These are phyloP conservation scores for Manis javanica DNA, from an alignment of 2,797 vertebrate genomes.

Conservation along the genomic window DNA sequence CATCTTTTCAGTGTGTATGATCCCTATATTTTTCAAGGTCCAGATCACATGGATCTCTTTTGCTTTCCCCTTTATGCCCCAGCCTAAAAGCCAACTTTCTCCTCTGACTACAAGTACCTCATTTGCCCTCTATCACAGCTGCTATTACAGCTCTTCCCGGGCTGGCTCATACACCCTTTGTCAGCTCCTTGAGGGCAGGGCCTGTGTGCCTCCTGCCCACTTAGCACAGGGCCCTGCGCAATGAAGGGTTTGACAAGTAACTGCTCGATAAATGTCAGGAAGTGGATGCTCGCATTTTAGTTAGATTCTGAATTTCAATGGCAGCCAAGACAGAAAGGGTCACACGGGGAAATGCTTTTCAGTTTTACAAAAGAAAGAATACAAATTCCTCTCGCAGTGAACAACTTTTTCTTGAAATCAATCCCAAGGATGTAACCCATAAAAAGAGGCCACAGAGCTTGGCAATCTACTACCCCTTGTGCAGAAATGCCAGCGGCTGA, in stretches of 20 bases:
- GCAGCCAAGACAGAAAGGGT: slow-evolving; percentile 8
- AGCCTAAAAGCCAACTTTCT: not conserved
- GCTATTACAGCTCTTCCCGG: not conserved
- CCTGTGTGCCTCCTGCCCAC: not conserved
- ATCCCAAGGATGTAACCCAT: not conserved
- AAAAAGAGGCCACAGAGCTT: not conserved
- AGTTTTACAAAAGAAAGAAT: slow-evolving; percentile 27
- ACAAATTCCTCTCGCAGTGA: not conserved
- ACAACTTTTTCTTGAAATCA: slow-evolving; percentile 38
- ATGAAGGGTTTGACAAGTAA: not conserved
- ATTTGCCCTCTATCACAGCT: not conserved
- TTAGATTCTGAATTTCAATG: slow-evolving; percentile 8
- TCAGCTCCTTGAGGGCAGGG: not conserved
- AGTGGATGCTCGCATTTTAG: not conserved
- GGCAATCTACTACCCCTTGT: not conserved
- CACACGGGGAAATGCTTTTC: not conserved
- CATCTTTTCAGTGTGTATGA: not conserved
- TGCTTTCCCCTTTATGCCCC: not conserved
- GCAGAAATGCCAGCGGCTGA: not conserved
- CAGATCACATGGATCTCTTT: not conserved
- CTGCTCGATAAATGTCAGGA: not conserved
- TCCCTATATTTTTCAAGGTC: not conserved
- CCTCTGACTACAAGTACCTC: not conserved
- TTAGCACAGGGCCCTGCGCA: not conserved
- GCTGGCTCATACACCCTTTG: not conserved